These are phyloP conservation scores for Microdon myrmicae DNA, from an alignment of 2,888 invertebrate species.

Conservation along the genomic window DNA sequence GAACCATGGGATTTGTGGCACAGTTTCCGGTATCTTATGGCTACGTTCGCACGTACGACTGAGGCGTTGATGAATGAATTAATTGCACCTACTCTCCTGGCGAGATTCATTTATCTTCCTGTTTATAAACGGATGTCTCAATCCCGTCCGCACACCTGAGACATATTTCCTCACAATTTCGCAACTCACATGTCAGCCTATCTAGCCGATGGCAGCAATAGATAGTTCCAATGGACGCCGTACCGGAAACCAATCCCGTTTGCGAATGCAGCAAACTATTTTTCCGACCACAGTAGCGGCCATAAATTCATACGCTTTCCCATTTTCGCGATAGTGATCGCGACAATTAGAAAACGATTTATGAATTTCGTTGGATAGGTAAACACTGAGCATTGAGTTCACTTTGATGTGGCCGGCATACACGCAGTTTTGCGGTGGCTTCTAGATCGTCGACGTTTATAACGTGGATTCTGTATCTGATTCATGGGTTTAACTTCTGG, in stretches of 20 bases:
- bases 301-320: conserved; percentile 40
- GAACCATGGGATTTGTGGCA: conserved; percentile 23
- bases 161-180: conserved; percentile 47
- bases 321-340: conserved; percentile 44
- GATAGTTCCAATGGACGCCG: neutral
- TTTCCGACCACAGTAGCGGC: conserved; percentile 1
- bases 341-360: conserved; percentile 52
- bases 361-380: conserved; percentile 40
- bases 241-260: conserved; percentile 52
- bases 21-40: conserved; percentile 25
- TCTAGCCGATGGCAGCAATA: conserved; percentile 12
- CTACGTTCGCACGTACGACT: conserved; percentile 25
- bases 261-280: conserved; percentile 31
- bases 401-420: conserved; percentile 44
- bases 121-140: conserved; percentile 44
- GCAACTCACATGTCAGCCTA: no score
- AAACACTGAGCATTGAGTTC: conserved; percentile 5
- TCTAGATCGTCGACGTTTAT: neutral
- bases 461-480: conserved; percentile 29
- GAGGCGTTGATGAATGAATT: conserved; percentile 21
- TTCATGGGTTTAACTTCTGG: conserved; percentile 32
- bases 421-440: conserved; percentile 19
- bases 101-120: conserved; percentile 31
- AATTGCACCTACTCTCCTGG: conserved; percentile 13
- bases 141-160: conserved; percentile 22